These are phyloP conservation scores for Eupithecia subfuscata DNA, from an alignment of 2,888 invertebrate genomes.

Conservation along the genomic window DNA sequence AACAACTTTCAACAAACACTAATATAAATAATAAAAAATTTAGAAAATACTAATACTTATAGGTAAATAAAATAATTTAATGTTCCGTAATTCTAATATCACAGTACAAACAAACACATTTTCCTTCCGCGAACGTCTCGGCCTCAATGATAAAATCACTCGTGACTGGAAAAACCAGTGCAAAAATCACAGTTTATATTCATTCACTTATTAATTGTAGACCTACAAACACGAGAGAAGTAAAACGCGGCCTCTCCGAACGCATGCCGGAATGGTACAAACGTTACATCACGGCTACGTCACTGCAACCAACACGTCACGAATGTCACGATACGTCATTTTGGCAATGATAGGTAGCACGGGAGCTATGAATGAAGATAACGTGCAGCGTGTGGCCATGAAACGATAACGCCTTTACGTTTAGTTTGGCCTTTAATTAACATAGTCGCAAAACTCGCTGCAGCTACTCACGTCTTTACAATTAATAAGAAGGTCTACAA, in stretches of 20 bases:
- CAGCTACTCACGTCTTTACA: neutral
- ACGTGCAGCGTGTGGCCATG: constrained; percentile 9
- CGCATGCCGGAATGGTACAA: neutral
- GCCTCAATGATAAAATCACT: neutral
- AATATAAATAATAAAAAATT: too few relatives aligned
- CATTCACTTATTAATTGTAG: neutral
- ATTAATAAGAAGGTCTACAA: neutral
- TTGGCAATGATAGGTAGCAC: constrained; percentile 26
- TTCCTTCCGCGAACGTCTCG: neutral
- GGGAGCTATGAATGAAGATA: constrained; percentile 22
- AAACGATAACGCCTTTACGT: neutral
- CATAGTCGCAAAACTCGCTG: neutral
- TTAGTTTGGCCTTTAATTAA: neutral
- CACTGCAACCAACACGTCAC: constrained; percentile 30
- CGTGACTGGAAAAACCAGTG: constrained; percentile 1
- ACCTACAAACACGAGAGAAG: neutral
- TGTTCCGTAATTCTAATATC: neutral
- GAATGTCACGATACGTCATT: constrained; percentile 28
- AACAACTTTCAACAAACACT: neutral
- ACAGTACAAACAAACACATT: neutral
- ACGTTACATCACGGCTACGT: constrained; percentile 13
- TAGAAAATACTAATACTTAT: neutral
- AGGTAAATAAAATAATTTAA: neutral
- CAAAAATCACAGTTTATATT: neutral
- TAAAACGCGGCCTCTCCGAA: constrained; percentile 8